Evolutionary conservation across 2,797 vertebrate species (phyloP), one percentile per base, ranked within the genome.

Genomic region (Podargus strigoides): DNA sequence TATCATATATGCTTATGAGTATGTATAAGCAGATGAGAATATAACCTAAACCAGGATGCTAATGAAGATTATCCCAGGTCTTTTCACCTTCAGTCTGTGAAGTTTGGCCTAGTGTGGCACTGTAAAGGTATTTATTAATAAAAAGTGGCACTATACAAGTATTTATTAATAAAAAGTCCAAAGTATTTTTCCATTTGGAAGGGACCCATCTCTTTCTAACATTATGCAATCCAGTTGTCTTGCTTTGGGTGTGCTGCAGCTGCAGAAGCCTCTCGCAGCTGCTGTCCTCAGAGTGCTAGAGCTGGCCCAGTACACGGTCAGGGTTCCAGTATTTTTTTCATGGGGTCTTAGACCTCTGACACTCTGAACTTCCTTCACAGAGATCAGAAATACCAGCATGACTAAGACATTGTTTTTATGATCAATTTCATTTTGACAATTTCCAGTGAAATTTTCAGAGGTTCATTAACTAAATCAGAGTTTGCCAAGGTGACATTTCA

Each of bases 121-220:
- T 49, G 2, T 11, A 17, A 6, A 64, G 42, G 55, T 82, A 49
- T 53, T 95, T 90, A 53, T 47, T 67, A 87, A 58, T 53, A 62
- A 67, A 46, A 93, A 58, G n/a, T 47, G n/a, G n/a, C 32, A 26
- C 53, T 49, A 2, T 11, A 17, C 6, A 64, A 39, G 55, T 82
- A 49, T 53, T 95, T 90, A 53, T 47, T 67, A 87, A 58, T 53
- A 62, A 67, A 46, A 93, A 58, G n/a, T 47, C 36, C 20, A 8
- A 67, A 37, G 87, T 96, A 53, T 42, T 95, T 94, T 93, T 96
- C 94, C 91, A 80, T 69, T 90, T 94, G 80, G 91, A 85, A 58
- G 53, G 60, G 68, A 34, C 77, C 5, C 15, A 4, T 76, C 52
- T 82, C 87, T 82, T 79, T 82, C 53, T 81, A 56, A 30, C 6